Base-by-base conservation (phyloP, 1,140 invertebrate genomes). In the Ladona fulva region DNA sequence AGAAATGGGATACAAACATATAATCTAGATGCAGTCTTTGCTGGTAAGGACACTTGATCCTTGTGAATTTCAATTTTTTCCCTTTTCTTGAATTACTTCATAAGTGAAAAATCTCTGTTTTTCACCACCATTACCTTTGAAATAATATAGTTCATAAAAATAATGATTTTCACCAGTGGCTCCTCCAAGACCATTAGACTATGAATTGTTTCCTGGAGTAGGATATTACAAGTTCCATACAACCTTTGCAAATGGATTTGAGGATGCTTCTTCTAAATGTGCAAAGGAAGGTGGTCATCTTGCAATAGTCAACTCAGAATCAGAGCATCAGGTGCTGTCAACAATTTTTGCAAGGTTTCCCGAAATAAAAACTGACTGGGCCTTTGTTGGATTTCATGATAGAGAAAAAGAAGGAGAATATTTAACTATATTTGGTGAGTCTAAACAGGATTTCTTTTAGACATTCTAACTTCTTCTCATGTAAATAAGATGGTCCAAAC, bases 261-360 rank as follows among this genome's bases (percentile, higher is more conserved):
- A 80, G 0, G 84, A 85, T 0, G 86, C 86, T 0, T 82, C 83
- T 73, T 79, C 77, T 0, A 79, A 82, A 0, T 86, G 85, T 78
- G 85, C 81, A 77, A 83, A 84, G 24, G 84, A 85, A 78, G 84
- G 84, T 19, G 85, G 81, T 24, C 84, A 86, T 78, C 82, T 86
- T 10, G 83, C 84, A 11, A 81, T 87, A 19, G 80, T 86, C 44
- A 84, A 86, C 79, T 84, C 83, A 0, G 29, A 81, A 0, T 79
- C 81, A 22, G 84, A 86, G 78, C 83, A 82, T 7, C 78, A 86
- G 7, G 82, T 85, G 0, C 76, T 85, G 0, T 37, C 78, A 25
- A 79, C 82, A 10, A 10, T 85, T 0, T 80, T 81, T 0, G 79
- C 79, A 10, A 44, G 77, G 0, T 14, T 22, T 0, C 22, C n/a